These are phyloP conservation scores for Hypena proboscidalis DNA, from an alignment of 2,888 invertebrate genomes.

Conservation along the genomic window DNA sequence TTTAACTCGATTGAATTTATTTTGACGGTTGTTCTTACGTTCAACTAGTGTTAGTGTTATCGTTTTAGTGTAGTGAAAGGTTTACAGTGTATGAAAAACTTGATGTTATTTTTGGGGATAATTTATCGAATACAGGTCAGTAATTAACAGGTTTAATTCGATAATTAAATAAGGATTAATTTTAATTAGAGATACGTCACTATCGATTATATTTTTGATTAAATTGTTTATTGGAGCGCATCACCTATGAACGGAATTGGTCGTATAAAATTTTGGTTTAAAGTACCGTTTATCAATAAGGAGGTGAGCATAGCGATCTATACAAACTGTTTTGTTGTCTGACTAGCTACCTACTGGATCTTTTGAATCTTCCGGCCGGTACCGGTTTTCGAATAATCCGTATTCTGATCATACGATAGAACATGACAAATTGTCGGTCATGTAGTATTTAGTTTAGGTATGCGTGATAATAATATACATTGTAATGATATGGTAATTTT, in stretches of 20 bases:
- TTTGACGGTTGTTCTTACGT: conserved; percentile 24
- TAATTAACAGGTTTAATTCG: conserved; percentile 23
- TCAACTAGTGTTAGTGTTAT: conserved; percentile 29
- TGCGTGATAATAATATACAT: too few relatives aligned
- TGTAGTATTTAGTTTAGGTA: conserved; percentile 7
- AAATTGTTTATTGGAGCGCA: too few relatives aligned
- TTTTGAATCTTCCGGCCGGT: conserved; percentile 39
- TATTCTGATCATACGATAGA: conserved; percentile 45
- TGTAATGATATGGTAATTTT: conserved; percentile 9
- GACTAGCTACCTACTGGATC: conserved; percentile 34
- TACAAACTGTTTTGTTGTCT: conserved; percentile 35
- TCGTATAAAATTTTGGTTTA: conserved; percentile 13
- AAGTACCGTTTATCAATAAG: conserved; percentile 28
- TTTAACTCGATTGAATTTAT: conserved; percentile 42
- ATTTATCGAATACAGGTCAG: conserved; percentile 33
- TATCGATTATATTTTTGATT: too few relatives aligned
- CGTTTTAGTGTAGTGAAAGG: conserved; percentile 32
- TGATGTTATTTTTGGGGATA: conserved; percentile 22
- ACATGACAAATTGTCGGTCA: conserved; percentile 23
- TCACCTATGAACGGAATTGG: too few relatives aligned
- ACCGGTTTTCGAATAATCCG: conserved; percentile 54
- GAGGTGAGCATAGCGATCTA: conserved; percentile 17
- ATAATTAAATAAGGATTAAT: too few relatives aligned
- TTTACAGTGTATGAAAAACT: conserved; percentile 26
- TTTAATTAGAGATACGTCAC: too few relatives aligned